Evolutionary conservation across 2,888 invertebrate genomes (phyloP).

Genomic region (Acanthoscelides obtectus): DNA sequence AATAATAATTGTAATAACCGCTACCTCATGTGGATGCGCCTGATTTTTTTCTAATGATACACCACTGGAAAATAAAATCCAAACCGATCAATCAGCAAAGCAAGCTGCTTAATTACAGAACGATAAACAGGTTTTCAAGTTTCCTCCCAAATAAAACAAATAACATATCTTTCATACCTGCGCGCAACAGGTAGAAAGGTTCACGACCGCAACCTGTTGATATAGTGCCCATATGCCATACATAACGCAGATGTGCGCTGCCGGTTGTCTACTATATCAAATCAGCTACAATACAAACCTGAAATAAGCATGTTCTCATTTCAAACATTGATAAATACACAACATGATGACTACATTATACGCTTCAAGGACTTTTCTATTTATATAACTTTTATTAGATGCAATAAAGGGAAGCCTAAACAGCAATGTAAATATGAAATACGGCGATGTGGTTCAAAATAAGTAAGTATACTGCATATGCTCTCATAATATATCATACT

Average conservation of each 20-base stretch:
- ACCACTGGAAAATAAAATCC: not conserved
- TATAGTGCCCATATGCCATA: slow-evolving; percentile 2
- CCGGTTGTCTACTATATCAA: slow-evolving; percentile 11
- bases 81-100: not conserved
- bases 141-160: not conserved
- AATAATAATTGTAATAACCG: too few species aligned
- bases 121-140: not conserved
- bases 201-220: slow-evolving; percentile 11
- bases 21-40: too few species aligned
- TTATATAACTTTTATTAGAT: slow-evolving; percentile 21
- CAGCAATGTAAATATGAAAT: slow-evolving; percentile 11
- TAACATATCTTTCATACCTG: not conserved
- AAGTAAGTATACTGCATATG: slow-evolving; percentile 21
- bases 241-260: slow-evolving; percentile 5
- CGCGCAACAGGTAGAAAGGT: not conserved
- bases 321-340: slow-evolving; percentile 1
- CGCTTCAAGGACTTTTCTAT: slow-evolving; percentile 33
- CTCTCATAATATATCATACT: not conserved
- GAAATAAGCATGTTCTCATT: slow-evolving; percentile 18
- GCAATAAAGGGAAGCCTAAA: not conserved
- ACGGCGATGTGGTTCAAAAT: slow-evolving; percentile 24
- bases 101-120: too few species aligned
- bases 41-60: too few species aligned
- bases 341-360: slow-evolving; percentile 12
- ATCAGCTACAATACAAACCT: not conserved